A percentile compares a stretch with the other conserved stretches of the same genome.
Evolutionary conservation across 1,140 invertebrate genomes (phyloP).

Genomic region (Chymomyza costata): DNA sequence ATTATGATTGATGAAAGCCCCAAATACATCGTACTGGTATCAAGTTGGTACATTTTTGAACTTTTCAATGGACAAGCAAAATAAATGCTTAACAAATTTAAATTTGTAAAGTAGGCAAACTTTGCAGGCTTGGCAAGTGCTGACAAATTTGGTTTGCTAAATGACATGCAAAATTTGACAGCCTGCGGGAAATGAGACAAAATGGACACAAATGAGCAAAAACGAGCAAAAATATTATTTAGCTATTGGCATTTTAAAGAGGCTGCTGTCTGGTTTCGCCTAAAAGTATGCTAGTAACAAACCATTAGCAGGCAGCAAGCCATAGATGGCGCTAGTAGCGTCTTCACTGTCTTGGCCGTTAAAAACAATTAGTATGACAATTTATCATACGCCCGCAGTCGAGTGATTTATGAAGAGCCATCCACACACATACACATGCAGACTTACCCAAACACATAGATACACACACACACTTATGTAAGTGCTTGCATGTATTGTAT

Average conservation of each 20-base stretch:
- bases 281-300: slow-evolving; percentile 16
- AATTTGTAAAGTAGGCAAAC: too few species aligned
- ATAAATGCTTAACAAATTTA: too few species aligned
- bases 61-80: too few species aligned
- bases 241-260: slow-evolving; percentile 32
- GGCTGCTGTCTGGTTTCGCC: too few species aligned
- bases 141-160: too few species aligned
- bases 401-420: slow-evolving; percentile 66
- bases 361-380: slow-evolving; percentile 74
- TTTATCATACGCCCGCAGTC: slow-evolving; percentile 66
- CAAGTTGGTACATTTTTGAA: too few species aligned
- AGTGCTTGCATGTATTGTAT: too few species aligned
- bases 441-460: not conserved
- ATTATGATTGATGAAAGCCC: too few species aligned
- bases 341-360: slow-evolving; percentile 50
- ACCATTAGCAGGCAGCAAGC: slow-evolving; percentile 20
- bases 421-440: not conserved
- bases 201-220: too few species aligned
- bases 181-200: too few species aligned
- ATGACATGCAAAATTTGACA: slow-evolving; percentile 60
- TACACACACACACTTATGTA: slow-evolving; percentile 21
- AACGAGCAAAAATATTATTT: slow-evolving; percentile 41
- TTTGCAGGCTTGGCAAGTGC: too few species aligned
- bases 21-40: too few species aligned
- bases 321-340: slow-evolving; percentile 3